Percentiles rank a stretch among this genome's conserved stretches.
phyloP scores from a whole-genome alignment of 2,113 vertebrate genomes.

The Lynx canadensis region DNA sequence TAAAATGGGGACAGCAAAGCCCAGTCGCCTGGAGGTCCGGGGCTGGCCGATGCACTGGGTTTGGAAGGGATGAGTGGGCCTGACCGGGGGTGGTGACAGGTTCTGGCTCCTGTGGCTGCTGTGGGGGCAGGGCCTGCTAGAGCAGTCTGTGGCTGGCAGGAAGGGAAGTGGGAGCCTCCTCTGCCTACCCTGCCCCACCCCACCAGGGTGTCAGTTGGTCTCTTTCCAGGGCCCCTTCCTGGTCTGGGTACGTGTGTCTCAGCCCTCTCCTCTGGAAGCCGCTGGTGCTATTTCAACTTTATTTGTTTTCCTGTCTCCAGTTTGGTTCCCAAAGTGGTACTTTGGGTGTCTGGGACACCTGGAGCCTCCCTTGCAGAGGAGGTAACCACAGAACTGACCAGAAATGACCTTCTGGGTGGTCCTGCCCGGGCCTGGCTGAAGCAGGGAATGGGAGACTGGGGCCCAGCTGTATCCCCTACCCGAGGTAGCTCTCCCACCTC shows the following conservation, averaged over 20 bases:
- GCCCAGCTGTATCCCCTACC: neutral
- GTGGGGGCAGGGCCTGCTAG: neutral
- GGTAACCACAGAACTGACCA: conserved; percentile 21
- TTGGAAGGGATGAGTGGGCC: conserved; percentile 32
- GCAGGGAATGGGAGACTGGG: neutral
- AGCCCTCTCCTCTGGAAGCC: neutral
- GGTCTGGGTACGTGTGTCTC: neutral
- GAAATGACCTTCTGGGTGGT: conserved; percentile 26
- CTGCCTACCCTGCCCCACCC: neutral
- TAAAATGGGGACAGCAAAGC: neutral
- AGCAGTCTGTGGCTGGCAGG: neutral
- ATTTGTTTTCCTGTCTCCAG: conserved; percentile 39
- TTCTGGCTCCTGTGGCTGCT: neutral
- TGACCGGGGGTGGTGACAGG: neutral
- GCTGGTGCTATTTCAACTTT: neutral
- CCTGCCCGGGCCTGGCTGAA: neutral
- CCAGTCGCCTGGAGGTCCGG: neutral
- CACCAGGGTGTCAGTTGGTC: neutral
- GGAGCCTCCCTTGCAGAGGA: neutral
- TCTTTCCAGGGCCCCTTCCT: conserved; percentile 1
- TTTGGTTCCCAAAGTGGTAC: conserved; percentile 47
- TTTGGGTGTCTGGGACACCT: conserved; percentile 62
- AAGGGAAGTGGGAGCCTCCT: conserved; percentile 47
- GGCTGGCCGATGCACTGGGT: neutral
- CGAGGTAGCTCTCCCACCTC: neutral